Evolutionary conservation across 30 jellyfish, hydroid and myxozoan genomes (phyloP), one percentile per base, ranked within the genome.

Genomic region (Mastigias papua): DNA sequence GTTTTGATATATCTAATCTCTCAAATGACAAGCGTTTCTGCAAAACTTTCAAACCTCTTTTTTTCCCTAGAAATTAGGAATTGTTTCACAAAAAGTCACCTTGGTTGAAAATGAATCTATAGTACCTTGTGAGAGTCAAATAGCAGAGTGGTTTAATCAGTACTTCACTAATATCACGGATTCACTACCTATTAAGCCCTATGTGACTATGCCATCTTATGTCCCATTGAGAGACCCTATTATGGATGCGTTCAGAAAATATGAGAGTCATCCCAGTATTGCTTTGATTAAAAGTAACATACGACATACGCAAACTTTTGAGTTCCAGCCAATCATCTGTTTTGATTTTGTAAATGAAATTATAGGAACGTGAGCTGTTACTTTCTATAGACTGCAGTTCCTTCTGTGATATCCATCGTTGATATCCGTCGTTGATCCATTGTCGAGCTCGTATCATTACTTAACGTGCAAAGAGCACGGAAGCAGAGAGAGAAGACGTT

Each of bases 151-250:
- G 13, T 72, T 72, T 72, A 72, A 72, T 60, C 62, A 72, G 84
- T 72, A 72, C 84, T 72, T 72, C 17, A 69, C 25, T 25, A 72
- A 37, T 33, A 72, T 72, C 69, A 72, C 26, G 26, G 66, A 72
- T 42, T 23, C 84, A 72, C 84, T 68, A 21, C 80, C 80, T 32
- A 68, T 68, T 68, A 8, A 68, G 42, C 54, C 34, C 54, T 32
- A 28, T 72, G 67, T 72, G 34, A 72, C 6, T 35, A 33, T 35
- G 13, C 84, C 66, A 33, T 30, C 84, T 33, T 72, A 72, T 72
- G 84, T 72, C 84, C 65, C 84, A 30, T 72, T 72, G 84, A 33
- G 25, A 60, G 84, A 72, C 84, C 84, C 84, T 72, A 42, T 72
- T 72, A 20, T 72, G 2, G 51, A 72, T 42, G 84, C 84, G 25